Evolutionary conservation across 2,113 vertebrate species (phyloP).

Genomic region (Acrocephalus kingi): DNA sequence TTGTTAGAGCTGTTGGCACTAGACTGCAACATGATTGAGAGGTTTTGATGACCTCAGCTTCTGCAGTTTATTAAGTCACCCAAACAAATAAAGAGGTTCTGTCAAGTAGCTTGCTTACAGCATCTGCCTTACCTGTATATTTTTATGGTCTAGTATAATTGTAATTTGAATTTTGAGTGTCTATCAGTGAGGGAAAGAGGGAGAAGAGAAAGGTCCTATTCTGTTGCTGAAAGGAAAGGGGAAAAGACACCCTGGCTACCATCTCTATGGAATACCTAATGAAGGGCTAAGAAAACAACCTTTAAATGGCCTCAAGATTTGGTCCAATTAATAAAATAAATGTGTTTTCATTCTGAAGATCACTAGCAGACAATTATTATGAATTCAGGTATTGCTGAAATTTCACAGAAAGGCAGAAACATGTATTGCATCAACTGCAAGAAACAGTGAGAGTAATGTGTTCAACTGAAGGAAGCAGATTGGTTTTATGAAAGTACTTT

Average conservation of each 20-base stretch:
- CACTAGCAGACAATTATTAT: background rate
- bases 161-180: constrained; percentile 21
- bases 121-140: constrained; percentile 37
- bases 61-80: constrained; percentile 55
- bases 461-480: background rate
- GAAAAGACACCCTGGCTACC: background rate
- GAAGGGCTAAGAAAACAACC: background rate
- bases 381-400: background rate
- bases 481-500: background rate
- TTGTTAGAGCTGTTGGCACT: constrained; percentile 48
- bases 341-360: background rate
- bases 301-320: background rate
- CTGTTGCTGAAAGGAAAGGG: background rate
- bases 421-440: background rate
- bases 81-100: constrained; percentile 46
- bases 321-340: background rate
- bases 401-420: background rate
- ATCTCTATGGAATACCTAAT: background rate
- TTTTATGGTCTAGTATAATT: background rate
- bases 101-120: background rate
- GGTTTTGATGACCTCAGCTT: constrained; percentile 57
- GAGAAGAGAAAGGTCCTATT: background rate
- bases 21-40: constrained; percentile 38
- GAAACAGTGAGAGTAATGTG: background rate
- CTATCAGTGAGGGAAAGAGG: background rate